Evolutionary conservation across 2,888 invertebrate species (phyloP).

Genomic region (Antitype chi): DNA sequence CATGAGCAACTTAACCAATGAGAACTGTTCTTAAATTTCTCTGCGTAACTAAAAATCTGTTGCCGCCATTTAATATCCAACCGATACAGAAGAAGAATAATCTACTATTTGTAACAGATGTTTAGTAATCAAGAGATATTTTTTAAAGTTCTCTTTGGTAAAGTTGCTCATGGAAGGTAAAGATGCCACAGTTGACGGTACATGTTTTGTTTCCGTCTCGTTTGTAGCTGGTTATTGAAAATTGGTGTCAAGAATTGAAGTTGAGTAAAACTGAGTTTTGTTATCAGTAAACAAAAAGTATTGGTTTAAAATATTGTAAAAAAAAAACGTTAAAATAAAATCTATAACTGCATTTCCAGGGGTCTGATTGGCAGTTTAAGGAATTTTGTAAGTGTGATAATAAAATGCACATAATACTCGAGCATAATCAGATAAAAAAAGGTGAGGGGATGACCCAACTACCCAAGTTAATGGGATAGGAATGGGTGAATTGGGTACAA

Average conservation of each 20-base stretch:
- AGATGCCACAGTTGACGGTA: no score
- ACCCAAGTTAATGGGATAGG: slow-evolving; percentile 67
- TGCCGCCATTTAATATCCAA: no score
- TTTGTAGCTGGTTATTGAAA: background rate
- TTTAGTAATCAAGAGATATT: no score
- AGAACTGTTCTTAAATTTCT: no score
- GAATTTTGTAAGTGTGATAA: slow-evolving; percentile 34
- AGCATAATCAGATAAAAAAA: slow-evolving; percentile 68
- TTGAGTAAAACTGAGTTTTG: background rate
- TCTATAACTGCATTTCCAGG: background rate
- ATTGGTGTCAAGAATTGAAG: background rate
- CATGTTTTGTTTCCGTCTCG: slow-evolving; percentile 17
- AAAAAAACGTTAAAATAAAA: background rate
- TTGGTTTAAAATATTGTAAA: background rate
- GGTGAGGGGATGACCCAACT: slow-evolving; percentile 63
- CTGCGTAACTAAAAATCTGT: background rate
- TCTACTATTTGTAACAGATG: no score
- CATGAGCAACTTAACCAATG: no score
- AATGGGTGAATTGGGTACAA: slow-evolving; percentile 69
- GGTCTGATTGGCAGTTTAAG: slow-evolving; percentile 18
- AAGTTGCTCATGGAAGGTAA: no score
- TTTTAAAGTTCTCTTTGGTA: no score
- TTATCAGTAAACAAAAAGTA: background rate
- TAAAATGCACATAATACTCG: slow-evolving; percentile 54
- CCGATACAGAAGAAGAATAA: no score